These are phyloP conservation scores for Vollenhovia emeryi DNA, from an alignment of 1,140 invertebrate genomes.

Conservation along the genomic window DNA sequence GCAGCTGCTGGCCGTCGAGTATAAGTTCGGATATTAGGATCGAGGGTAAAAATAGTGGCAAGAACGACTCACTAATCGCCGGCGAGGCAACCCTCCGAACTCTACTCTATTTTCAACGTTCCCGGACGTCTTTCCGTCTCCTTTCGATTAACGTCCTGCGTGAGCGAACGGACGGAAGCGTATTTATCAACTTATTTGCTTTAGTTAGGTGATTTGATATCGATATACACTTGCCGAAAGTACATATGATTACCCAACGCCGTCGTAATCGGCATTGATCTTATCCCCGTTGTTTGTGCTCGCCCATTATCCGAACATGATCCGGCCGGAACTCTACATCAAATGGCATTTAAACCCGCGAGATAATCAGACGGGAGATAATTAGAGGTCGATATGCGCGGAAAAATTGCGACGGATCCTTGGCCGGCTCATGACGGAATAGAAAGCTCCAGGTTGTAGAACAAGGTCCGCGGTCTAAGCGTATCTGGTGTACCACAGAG, in stretches of 20 bases:
- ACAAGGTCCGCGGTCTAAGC: background rate
- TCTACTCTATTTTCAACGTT: slow-evolving; percentile 24
- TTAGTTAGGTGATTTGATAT: background rate
- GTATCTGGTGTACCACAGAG: background rate
- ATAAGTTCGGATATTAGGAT: background rate
- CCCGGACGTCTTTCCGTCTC: too few relatives aligned
- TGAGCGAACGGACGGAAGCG: background rate
- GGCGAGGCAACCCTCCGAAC: background rate
- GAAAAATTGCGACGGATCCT: background rate
- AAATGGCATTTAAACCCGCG: background rate
- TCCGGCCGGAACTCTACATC: background rate
- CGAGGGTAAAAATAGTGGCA: background rate
- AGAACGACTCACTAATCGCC: background rate
- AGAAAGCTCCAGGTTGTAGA: background rate
- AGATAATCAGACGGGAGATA: slow-evolving; percentile 11
- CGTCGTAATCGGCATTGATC: background rate
- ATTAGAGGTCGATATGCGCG: background rate
- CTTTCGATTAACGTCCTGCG: background rate
- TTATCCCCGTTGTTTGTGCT: background rate
- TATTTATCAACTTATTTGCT: background rate
- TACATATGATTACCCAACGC: background rate
- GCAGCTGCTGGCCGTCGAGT: background rate
- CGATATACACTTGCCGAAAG: background rate
- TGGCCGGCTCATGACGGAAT: background rate
- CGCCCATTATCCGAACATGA: background rate